These are phyloP conservation scores for Hypolimnas misippus DNA, from an alignment of 2,888 invertebrate species.

Conservation along the genomic window DNA sequence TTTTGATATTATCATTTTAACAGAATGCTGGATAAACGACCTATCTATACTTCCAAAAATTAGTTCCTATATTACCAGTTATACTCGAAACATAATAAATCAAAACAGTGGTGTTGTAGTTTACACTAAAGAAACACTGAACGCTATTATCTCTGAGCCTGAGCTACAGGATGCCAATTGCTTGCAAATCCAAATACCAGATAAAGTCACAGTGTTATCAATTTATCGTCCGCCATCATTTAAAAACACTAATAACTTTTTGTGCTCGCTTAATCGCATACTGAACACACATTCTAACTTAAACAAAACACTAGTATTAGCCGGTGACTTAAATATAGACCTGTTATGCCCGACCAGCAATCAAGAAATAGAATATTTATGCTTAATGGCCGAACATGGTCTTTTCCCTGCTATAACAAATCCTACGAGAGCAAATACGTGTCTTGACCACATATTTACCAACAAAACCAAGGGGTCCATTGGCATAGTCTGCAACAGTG, in stretches of 20 bases:
- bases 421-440: no score
- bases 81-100: slow-evolving; percentile 11
- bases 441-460: no score
- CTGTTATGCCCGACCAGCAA: slow-evolving; percentile 17
- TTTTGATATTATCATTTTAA: neutral
- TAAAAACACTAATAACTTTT: slow-evolving; percentile 9
- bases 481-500: no score
- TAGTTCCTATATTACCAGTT: slow-evolving; percentile 7
- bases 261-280: slow-evolving; percentile 1
- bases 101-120: slow-evolving; percentile 5
- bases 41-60: neutral
- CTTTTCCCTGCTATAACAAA: no score
- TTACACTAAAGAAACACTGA: neutral
- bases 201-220: neutral
- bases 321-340: slow-evolving; percentile 7
- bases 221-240: slow-evolving; percentile 18
- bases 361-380: no score
- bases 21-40: slow-evolving; percentile 3
- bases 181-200: slow-evolving; percentile 11
- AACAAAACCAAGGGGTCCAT: no score
- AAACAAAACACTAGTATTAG: neutral
- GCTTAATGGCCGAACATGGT: no score
- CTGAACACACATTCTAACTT: neutral
- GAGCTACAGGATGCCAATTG: slow-evolving; percentile 14
- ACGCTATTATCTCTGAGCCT: neutral